A percentile compares a stretch with the other conserved stretches of the same genome.
Evolutionary conservation across 2,113 vertebrate genomes (phyloP).

Genomic region (Sylvilagus bachmani): DNA sequence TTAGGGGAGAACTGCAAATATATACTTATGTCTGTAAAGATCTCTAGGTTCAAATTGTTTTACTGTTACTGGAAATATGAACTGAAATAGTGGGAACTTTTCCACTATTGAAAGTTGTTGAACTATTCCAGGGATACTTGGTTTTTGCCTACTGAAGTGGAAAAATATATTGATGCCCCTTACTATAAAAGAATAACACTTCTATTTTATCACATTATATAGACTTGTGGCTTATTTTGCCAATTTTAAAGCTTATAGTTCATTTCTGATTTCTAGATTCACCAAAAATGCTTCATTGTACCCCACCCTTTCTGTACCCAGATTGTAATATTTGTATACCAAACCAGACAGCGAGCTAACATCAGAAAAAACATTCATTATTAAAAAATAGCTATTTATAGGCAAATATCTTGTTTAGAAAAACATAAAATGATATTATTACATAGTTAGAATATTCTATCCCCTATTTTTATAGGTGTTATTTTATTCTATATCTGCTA

Average conservation of each 20-base stretch:
- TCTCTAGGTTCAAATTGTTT: neutral
- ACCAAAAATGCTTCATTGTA: neutral
- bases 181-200: neutral
- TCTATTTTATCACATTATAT: conserved; percentile 12
- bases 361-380: neutral
- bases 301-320: neutral
- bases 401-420: neutral
- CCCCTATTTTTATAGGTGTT: neutral
- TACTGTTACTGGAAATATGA: neutral
- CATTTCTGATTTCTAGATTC: neutral
- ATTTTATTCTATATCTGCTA: neutral
- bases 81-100: neutral
- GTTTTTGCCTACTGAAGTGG: neutral
- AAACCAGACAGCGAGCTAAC: neutral
- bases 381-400: neutral
- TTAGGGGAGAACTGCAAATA: neutral
- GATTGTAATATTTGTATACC: neutral
- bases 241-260: neutral
- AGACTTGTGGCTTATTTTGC: neutral
- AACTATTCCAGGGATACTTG: neutral
- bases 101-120: neutral
- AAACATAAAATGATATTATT: neutral
- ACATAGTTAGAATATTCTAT: neutral
- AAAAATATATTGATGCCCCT: neutral
- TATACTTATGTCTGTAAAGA: neutral